Evolutionary conservation across 92 coral and sea anemone species (phyloP).

Genomic region (Palythoa grandiflora): DNA sequence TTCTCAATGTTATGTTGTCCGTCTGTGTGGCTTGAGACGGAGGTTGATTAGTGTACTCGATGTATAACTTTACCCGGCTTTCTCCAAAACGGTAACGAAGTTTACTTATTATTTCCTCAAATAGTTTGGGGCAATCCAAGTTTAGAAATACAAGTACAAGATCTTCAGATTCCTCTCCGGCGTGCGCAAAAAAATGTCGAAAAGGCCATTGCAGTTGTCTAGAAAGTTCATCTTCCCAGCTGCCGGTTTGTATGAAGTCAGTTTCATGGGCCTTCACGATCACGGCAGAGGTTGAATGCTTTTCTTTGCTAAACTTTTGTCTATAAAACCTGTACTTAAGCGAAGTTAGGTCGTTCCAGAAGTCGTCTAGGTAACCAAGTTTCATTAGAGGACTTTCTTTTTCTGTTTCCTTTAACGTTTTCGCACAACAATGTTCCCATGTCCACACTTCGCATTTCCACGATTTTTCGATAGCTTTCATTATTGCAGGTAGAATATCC

Average conservation of each 20-base stretch:
- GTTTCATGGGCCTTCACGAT: constrained; percentile 26
- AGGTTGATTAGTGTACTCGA: neutral
- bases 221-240: constrained; percentile 45
- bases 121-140: neutral
- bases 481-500: constrained; percentile 62
- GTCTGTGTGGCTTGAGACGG: neutral
- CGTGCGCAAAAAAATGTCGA: neutral
- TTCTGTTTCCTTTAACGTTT: neutral
- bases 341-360: neutral
- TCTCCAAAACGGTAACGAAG: neutral
- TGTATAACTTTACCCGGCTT: neutral
- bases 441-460: constrained; percentile 67
- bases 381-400: neutral
- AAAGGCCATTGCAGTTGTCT: constrained; percentile 55
- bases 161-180: neutral
- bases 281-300: constrained; percentile 15
- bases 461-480: constrained; percentile 9
- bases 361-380: constrained; percentile 17
- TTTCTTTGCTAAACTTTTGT: too few relatives aligned
- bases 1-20: neutral
- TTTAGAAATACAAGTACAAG: neutral
- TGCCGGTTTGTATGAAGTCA: neutral
- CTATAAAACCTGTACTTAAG: too few relatives aligned
- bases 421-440: constrained; percentile 54
- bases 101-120: neutral